Evolutionary conservation across 1,140 invertebrate species (phyloP).

Genomic region (Eriosoma lanigerum): DNA sequence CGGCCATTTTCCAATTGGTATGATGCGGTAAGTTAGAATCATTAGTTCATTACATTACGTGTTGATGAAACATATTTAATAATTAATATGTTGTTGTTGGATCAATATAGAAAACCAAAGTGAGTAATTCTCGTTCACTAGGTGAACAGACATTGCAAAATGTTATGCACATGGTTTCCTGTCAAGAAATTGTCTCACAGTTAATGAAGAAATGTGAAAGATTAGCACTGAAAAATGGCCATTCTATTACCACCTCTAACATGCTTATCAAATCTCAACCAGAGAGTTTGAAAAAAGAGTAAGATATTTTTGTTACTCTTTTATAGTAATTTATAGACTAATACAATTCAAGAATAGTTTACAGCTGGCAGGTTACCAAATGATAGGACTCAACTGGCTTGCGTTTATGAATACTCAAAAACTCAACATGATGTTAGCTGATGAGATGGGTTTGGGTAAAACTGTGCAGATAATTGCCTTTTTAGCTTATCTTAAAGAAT

Average conservation of each 20-base stretch:
- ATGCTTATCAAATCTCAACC: constrained; percentile 70
- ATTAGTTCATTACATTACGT: too few relatives aligned
- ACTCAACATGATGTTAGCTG: constrained; percentile 91
- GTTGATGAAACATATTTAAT: too few relatives aligned
- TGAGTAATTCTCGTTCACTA: constrained; percentile 68
- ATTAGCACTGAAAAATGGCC: constrained; percentile 70
- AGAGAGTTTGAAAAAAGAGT: constrained; percentile 62
- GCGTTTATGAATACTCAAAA: constrained; percentile 84
- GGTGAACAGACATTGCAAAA: constrained; percentile 73
- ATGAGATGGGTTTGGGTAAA: constrained; percentile 90
- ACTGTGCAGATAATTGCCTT: constrained; percentile 90
- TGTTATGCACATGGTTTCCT: constrained; percentile 69
- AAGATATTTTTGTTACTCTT: constrained; percentile 51
- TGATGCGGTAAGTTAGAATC: constrained; percentile 64
- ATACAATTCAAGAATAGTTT: constrained; percentile 60
- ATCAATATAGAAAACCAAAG: constrained; percentile 65
- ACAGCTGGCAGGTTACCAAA: constrained; percentile 82
- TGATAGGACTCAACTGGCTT: constrained; percentile 93
- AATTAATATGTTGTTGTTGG: neutral
- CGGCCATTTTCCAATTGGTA: constrained; percentile 74
- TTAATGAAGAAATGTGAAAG: constrained; percentile 77
- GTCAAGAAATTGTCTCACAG: constrained; percentile 68
- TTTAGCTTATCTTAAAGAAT: constrained; percentile 82
- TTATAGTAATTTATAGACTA: constrained; percentile 52
- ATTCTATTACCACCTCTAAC: constrained; percentile 70